phyloP scores from a whole-genome alignment of 2,888 invertebrate species.

The Drosophila algonquin region DNA sequence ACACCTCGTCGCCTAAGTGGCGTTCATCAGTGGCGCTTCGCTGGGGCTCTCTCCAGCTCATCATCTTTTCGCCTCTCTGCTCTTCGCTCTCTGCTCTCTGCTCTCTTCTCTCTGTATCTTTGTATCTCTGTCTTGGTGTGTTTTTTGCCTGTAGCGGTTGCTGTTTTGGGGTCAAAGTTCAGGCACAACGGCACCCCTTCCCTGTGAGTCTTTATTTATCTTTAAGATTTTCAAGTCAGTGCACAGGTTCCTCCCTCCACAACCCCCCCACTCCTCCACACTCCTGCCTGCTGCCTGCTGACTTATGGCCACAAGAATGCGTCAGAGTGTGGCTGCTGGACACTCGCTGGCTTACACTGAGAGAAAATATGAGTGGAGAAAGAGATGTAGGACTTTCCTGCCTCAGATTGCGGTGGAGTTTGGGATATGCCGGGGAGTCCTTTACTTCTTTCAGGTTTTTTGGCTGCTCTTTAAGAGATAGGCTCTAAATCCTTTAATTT shows the following conservation, averaged over 20 bases:
- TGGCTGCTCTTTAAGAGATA: too few species aligned
- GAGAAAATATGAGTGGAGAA: background rate
- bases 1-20: slow-evolving; percentile 74
- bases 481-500: background rate
- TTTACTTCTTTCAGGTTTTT: background rate
- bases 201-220: slow-evolving; percentile 75
- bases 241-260: slow-evolving; percentile 65
- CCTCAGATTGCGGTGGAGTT: background rate
- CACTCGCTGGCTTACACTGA: slow-evolving; percentile 10
- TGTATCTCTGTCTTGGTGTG: slow-evolving; percentile 37
- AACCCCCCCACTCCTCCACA: background rate
- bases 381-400: background rate
- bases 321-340: slow-evolving; percentile 56
- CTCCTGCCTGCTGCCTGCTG: slow-evolving; percentile 40
- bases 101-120: slow-evolving; percentile 24
- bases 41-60: slow-evolving; percentile 48
- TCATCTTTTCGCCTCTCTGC: slow-evolving; percentile 14
- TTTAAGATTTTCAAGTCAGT: slow-evolving; percentile 81
- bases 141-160: slow-evolving; percentile 57
- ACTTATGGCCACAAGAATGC: slow-evolving; percentile 81
- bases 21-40: slow-evolving; percentile 82
- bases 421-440: too few species aligned
- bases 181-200: slow-evolving; percentile 42
- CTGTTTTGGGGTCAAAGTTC: slow-evolving; percentile 81
- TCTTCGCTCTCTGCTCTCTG: background rate